Evolutionary conservation across 2,888 invertebrate genomes (phyloP).

Genomic region (Automeris io): DNA sequence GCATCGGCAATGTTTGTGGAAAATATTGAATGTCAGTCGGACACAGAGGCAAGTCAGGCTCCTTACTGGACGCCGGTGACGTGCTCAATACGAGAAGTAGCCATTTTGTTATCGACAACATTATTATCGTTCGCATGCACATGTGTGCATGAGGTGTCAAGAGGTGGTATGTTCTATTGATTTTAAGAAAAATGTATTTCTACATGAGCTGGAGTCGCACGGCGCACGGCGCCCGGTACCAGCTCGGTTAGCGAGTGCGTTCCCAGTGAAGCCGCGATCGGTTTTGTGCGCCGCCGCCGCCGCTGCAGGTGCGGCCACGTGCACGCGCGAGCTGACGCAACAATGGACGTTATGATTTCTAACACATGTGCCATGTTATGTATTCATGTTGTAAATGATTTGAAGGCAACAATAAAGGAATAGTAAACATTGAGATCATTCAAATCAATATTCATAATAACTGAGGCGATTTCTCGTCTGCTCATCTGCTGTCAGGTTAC

Average conservation of each 20-base stretch:
- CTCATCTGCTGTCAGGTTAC: no score
- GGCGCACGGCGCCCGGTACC: background rate
- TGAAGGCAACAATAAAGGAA: no score
- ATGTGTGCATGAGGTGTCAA: no score
- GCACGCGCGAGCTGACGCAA: slow-evolving; percentile 15
- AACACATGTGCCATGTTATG: background rate
- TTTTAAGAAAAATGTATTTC: no score
- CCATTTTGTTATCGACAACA: slow-evolving; percentile 21
- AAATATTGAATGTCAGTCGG: slow-evolving; percentile 51
- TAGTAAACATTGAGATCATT: no score
- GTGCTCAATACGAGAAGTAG: slow-evolving; percentile 22
- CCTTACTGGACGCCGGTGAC: slow-evolving; percentile 20
- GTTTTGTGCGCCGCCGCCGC: slow-evolving; percentile 27
- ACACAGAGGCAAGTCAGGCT: slow-evolving; percentile 50
- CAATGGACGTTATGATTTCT: slow-evolving; percentile 7
- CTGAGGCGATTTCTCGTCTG: no score
- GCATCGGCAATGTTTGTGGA: slow-evolving; percentile 63
- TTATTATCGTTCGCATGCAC: slow-evolving; percentile 21
- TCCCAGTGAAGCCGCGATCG: slow-evolving; percentile 11
- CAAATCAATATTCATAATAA: no score
- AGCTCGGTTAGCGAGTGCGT: background rate
- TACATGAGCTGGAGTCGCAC: no score
- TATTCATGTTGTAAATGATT: no score
- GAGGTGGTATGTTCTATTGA: no score
- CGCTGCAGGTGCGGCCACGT: slow-evolving; percentile 19